phyloP scores from a whole-genome alignment of 2,113 vertebrate genomes.

The Ursus arctos region DNA sequence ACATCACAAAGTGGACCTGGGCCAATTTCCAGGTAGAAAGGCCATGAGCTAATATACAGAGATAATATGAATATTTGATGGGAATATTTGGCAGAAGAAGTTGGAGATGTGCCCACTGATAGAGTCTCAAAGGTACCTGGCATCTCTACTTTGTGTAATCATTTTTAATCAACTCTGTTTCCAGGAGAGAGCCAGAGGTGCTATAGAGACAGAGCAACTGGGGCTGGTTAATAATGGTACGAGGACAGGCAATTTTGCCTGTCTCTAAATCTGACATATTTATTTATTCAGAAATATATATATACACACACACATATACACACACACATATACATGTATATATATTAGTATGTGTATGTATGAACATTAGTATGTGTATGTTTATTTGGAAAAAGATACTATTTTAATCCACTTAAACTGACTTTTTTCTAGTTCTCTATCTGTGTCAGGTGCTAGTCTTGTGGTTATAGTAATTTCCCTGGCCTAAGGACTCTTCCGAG shows the following conservation, averaged over 20 bases:
- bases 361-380: background rate
- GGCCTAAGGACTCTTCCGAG: background rate
- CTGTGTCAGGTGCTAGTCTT: background rate
- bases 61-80: background rate
- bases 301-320: no score
- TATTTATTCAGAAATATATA: constrained; percentile 19
- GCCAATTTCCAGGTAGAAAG: background rate
- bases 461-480: background rate
- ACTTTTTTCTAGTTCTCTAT: background rate
- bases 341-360: background rate
- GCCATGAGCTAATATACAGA: background rate
- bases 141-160: background rate
- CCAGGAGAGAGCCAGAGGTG: background rate
- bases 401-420: background rate
- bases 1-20: background rate
- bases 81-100: background rate
- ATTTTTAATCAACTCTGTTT: background rate
- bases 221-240: background rate
- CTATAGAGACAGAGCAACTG: background rate
- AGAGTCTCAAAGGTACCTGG: background rate
- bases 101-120: background rate
- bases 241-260: background rate
- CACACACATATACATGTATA: background rate
- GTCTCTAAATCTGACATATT: background rate
- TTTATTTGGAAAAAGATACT: background rate